Conservation (phyloP, 2,113 vertebrate genomes). For the Serilophus lunatus region DNA sequence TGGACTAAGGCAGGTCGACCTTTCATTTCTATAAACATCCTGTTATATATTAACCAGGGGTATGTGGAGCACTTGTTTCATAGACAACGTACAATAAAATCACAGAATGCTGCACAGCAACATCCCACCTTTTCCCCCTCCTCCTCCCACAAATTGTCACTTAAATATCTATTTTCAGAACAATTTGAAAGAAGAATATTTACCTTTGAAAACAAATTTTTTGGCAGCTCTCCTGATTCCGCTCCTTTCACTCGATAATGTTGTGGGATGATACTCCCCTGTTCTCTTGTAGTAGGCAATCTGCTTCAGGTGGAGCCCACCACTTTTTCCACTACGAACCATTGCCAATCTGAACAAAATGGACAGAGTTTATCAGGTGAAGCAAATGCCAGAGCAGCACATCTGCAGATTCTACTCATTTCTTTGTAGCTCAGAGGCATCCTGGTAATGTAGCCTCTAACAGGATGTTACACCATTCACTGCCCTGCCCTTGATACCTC, state of each 20-base stretch:
- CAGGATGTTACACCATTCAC: neutral
- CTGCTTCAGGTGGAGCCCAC: conserved; percentile 76
- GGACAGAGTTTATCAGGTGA: neutral
- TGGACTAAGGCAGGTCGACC: neutral
- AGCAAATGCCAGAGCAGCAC: neutral
- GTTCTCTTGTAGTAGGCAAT: conserved; percentile 74
- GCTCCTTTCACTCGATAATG: conserved; percentile 73
- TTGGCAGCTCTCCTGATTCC: conserved; percentile 79
- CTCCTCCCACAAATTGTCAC: no score
- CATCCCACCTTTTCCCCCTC: neutral
- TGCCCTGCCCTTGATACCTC: neutral
- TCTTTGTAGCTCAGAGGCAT: neutral
- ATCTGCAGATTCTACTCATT: neutral
- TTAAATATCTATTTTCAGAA: neutral
- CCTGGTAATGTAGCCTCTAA: neutral
- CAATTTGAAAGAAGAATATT: neutral
- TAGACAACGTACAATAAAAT: neutral
- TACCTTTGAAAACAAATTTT: conserved; percentile 77
- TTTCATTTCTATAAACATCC: neutral
- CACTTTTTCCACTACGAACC: conserved; percentile 77
- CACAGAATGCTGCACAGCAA: neutral
- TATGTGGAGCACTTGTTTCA: neutral
- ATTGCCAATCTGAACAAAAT: conserved; percentile 58
- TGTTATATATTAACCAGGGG: neutral
- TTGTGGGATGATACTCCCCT: conserved; percentile 74